Evolutionary conservation across 92 coral and sea anemone species (phyloP).

Genomic region (Ricordea florida): DNA sequence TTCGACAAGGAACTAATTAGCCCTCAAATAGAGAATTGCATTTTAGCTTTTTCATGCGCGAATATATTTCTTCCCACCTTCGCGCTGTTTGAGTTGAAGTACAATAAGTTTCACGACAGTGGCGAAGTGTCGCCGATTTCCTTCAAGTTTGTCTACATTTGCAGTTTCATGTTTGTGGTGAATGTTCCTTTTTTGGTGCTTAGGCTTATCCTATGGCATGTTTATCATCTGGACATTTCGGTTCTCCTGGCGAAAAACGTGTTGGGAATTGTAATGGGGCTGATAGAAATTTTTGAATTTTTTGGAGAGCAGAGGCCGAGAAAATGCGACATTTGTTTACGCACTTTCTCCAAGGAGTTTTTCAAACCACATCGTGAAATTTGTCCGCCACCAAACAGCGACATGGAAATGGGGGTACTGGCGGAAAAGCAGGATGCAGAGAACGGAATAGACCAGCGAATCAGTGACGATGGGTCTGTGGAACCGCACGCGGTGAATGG

Average conservation of each 20-base stretch:
- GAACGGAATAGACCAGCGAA: too few species aligned
- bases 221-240: conserved; percentile 63
- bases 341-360: conserved; percentile 64
- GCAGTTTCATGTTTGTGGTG: conserved; percentile 74
- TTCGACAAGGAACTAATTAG: conserved; percentile 59
- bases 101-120: conserved; percentile 84
- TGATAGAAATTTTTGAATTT: conserved; percentile 80
- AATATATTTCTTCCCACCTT: conserved; percentile 85
- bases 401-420: too few species aligned
- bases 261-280: conserved; percentile 70
- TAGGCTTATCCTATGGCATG: conserved; percentile 78
- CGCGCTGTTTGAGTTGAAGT: conserved; percentile 84
- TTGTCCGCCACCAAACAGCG: too few species aligned
- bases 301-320: conserved; percentile 85
- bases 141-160: conserved; percentile 78
- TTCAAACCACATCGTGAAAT: conserved; percentile 46
- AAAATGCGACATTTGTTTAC: conserved; percentile 53
- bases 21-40: conserved; percentile 37
- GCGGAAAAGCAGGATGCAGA: too few species aligned
- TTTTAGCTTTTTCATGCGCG: conserved; percentile 72
- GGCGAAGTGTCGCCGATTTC: conserved; percentile 85
- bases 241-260: conserved; percentile 85
- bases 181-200: conserved; percentile 85
- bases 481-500: too few species aligned
- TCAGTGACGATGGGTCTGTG: too few species aligned